phyloP scores from a whole-genome alignment of 2,797 vertebrate species.

The Steatocranus sp. region DNA sequence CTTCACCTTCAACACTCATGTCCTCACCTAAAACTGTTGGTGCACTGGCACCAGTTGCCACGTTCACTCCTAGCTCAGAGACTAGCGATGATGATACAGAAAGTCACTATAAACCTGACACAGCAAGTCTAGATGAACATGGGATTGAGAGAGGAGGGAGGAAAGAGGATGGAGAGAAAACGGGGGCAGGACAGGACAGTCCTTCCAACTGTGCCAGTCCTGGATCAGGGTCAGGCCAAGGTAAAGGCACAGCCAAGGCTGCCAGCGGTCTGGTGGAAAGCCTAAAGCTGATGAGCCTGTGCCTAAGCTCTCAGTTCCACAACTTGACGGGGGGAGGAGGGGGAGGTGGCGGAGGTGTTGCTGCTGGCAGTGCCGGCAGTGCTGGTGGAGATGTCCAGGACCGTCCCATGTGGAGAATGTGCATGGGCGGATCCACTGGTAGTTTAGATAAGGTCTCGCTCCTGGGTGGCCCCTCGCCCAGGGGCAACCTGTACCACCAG shows the following conservation, averaged over 20 bases:
- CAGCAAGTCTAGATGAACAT: conserved; percentile 53
- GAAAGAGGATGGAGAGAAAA: conserved; percentile 43
- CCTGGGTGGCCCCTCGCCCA: conserved; percentile 64
- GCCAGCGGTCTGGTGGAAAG: conserved; percentile 92
- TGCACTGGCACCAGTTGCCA: conserved; percentile 79
- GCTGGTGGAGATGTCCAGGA: conserved; percentile 81
- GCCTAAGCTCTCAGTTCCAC: conserved; percentile 91
- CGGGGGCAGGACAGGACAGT: conserved; percentile 60
- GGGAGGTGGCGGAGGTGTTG: conserved; percentile 30
- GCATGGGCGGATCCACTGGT: conserved; percentile 82
- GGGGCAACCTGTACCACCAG: conserved; percentile 60
- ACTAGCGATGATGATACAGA: conserved; percentile 87
- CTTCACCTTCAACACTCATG: conserved; percentile 25
- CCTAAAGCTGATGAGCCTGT: conserved; percentile 94
- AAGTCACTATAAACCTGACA: conserved; percentile 73
- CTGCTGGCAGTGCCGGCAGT: conserved; percentile 24
- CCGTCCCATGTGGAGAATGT: conserved; percentile 95
- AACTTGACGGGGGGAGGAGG: conserved; percentile 65
- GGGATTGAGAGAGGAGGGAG: conserved; percentile 68
- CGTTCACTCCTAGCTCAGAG: conserved; percentile 90
- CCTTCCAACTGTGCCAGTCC: conserved; percentile 69
- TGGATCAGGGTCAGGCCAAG: conserved; percentile 62
- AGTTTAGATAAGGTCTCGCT: conserved; percentile 76
- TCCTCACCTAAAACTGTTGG: conserved; percentile 71
- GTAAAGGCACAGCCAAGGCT: conserved; percentile 73